Conservation (phyloP, 2,797 vertebrate species). For the Neomorphus geoffroyi region DNA sequence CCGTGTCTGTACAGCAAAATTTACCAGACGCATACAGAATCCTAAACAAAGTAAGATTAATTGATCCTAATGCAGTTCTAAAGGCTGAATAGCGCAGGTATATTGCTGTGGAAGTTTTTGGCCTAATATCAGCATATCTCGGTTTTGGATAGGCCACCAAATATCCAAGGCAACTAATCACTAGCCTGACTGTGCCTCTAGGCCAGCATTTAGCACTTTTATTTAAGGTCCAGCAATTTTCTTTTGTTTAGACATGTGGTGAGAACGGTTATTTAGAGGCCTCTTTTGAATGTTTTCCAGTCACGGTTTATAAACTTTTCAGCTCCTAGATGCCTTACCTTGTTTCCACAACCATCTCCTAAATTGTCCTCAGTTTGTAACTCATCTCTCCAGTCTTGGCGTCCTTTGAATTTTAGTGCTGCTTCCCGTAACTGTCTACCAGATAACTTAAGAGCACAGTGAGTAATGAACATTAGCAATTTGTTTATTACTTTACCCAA, state of each 20-base stretch:
- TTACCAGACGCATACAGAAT: neutral
- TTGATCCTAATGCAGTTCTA: neutral
- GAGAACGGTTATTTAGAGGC: conserved; percentile 11
- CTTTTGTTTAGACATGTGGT: conserved; percentile 23
- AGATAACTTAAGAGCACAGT: neutral
- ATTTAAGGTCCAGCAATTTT: conserved; percentile 52
- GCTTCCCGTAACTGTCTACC: neutral
- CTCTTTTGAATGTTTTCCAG: neutral
- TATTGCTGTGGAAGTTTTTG: neutral
- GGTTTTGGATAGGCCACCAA: neutral
- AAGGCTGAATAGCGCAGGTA: neutral
- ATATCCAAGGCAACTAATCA: conserved; percentile 49
- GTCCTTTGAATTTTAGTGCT: neutral
- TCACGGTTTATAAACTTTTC: neutral
- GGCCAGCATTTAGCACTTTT: conserved; percentile 35
- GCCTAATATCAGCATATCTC: neutral
- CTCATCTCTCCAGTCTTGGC: neutral
- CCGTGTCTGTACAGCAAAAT: neutral
- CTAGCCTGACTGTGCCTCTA: conserved; percentile 10
- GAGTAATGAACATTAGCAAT: neutral
- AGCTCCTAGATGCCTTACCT: neutral
- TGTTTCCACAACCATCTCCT: neutral
- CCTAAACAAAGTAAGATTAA: neutral
- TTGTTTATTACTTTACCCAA: neutral
- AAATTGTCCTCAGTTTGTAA: neutral